Percentiles rank a stretch among this genome's conserved stretches.
These are phyloP conservation scores for Centroberyx gerrardi DNA, from an alignment of 2,797 vertebrate species.

Conservation along the genomic window DNA sequence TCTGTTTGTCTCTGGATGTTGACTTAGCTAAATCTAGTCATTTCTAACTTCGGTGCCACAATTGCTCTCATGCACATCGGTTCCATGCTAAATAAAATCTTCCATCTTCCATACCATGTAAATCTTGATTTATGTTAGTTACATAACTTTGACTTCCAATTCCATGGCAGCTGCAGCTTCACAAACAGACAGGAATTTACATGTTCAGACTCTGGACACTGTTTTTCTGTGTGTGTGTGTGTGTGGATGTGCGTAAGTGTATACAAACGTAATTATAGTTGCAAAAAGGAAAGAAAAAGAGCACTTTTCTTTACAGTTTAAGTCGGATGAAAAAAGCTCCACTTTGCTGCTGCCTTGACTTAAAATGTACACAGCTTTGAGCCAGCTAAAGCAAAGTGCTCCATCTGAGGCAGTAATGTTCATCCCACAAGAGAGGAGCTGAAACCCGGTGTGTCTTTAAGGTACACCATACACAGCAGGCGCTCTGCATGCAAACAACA, in stretches of 20 bases:
- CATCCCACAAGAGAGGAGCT: conserved; percentile 51
- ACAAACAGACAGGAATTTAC: conserved; percentile 81
- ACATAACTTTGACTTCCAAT: conserved; percentile 66
- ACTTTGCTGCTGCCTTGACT: neutral
- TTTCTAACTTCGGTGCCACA: conserved; percentile 64
- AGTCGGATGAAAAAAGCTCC: conserved; percentile 41
- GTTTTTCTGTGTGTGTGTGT: conserved; percentile 38
- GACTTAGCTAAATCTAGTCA: conserved; percentile 63
- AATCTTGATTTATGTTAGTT: conserved; percentile 65
- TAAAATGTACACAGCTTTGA: conserved; percentile 2
- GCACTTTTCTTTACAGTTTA: neutral
- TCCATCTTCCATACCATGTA: conserved; percentile 21
- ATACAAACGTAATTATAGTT: conserved; percentile 27
- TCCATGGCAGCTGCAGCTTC: conserved; percentile 70
- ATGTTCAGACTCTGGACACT: conserved; percentile 62
- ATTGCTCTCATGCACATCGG: conserved; percentile 39
- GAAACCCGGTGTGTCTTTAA: conserved; percentile 56
- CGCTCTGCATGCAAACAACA: conserved; percentile 39
- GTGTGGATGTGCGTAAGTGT: conserved; percentile 24
- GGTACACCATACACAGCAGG: conserved; percentile 22
- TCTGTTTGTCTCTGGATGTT: conserved; percentile 72
- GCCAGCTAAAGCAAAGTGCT: conserved; percentile 42
- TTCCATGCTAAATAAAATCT: conserved; percentile 4
- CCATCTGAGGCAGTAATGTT: conserved; percentile 54
- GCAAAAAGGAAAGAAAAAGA: conserved; percentile 35